Percentiles rank a stretch among this genome's conserved stretches.
Conservation (phyloP, 2,113 vertebrate species). For the Ammodytes dubius region DNA sequence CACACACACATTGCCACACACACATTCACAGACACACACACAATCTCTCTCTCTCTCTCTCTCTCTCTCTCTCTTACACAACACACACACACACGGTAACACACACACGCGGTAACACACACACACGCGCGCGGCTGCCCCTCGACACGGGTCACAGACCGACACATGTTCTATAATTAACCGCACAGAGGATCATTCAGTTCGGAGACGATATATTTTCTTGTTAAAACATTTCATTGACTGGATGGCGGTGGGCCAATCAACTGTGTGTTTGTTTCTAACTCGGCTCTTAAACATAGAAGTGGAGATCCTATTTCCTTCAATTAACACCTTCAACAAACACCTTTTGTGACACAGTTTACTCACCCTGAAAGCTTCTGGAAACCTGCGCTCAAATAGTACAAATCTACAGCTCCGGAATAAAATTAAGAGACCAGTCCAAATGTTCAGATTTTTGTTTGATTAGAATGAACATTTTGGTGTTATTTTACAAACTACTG, state of each 20-base stretch:
- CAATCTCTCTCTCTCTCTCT: too few relatives aligned
- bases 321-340: constrained; percentile 48
- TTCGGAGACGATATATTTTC: constrained; percentile 37
- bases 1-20: constrained; percentile 34
- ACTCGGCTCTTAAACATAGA: constrained; percentile 15
- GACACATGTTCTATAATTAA: constrained; percentile 64
- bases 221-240: constrained; percentile 46
- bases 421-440: too few relatives aligned
- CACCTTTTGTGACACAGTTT: neutral
- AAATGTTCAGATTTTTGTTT: too few relatives aligned
- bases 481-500: too few relatives aligned
- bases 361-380: neutral
- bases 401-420: too few relatives aligned
- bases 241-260: neutral
- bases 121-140: constrained; percentile 22
- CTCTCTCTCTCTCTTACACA: neutral
- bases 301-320: constrained; percentile 47
- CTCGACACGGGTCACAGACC: constrained; percentile 37
- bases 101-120: constrained; percentile 12
- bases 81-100: constrained; percentile 21
- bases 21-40: neutral
- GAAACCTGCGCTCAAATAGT: too few relatives aligned
- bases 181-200: constrained; percentile 69
- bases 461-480: too few relatives aligned
- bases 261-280: constrained; percentile 7